Evolutionary conservation across 2,113 vertebrate species (phyloP), one percentile per base, ranked within the genome.

Genomic region (Saguinus midas): DNA sequence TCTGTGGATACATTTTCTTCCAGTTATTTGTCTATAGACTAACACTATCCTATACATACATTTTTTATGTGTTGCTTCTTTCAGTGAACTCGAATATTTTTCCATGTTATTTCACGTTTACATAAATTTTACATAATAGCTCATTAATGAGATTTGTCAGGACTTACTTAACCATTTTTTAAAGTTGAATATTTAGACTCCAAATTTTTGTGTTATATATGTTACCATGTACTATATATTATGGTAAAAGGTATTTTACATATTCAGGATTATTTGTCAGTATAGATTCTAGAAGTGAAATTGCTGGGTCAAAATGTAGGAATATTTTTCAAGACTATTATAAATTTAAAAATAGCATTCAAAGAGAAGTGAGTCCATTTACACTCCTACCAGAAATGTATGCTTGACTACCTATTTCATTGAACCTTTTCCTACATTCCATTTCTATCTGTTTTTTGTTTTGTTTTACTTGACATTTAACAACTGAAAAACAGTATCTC

Each of bases 21-120:
- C 61, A 61, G 21, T 35, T 14, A 48, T 32, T 43, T 93, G 79
- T 45, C 78, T 82, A 3, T 29, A 61, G n/a, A 43, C 32, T 85
- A 93, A 88, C 6, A 90, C 35, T 72, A 61, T 52, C 9, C 40
- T 72, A 27, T 50, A 93, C 37, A 25, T 4, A 70, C 23, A 61
- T 45, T 21, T 81, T 85, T 72, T 82, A 78, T 64, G 25, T 45
- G 21, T 11, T 94, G 37, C 12, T 87, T 73, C 76, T 86, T n/a
- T 40, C n/a, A 96, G 1, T 83, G n/a, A 92, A 87, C 27, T 93
- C 85, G 92, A 90, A 85, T 37, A 91, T 20, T 87, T 87, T 82
- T 25, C 58, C 57, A 37, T 58, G 43, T 35, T 89, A 96, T 61
- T 83, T 85, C 29, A 29, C 12, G 37, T 50, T 80, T 58, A 92